Base-by-base conservation (phyloP, 1,140 invertebrate species). In the Vanessa tameamea region DNA sequence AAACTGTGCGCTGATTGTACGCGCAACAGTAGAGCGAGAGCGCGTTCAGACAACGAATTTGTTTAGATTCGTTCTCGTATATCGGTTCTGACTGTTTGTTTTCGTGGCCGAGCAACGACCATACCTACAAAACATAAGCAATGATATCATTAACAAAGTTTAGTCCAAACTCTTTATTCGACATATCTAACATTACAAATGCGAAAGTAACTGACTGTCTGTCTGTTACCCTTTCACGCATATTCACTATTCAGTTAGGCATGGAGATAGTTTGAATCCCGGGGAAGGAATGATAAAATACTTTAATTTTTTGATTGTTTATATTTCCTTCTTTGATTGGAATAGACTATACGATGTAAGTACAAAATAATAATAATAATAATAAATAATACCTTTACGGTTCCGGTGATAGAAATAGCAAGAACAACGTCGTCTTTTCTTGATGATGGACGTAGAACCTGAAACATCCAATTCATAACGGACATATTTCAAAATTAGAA, bases 41-140 rank as follows among this genome's bases (percentile, higher is more conserved):
- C 6, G 99, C 98, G 94, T 99, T 99, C 11, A 98, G 90, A 86
- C 98, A 98, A 14, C 97, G 95, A 50, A 99, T 99, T 87, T 98
- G 97, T 92, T 99, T 99, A 47, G 98, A 99, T 89, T 99, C 99
- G 91, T 99, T 98, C 92, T 99, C 99, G 87, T 97, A 98, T 47
- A 99, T 95, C 1, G 97, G 96, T 83, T 98, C 96, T 12, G 95
- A 95, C 80, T 96, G 96, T 82, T 97, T 97, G 80, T 96, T 96
- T 88, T 99, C 98, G 74, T 96, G 95, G 7, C 97, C 97, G 48
- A 96, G 94, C 3, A 99, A 93, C 0, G 98, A 99, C 99, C 99
- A 99, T 0, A 99, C 97, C 90, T 92, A 75, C 15, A 81, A 81
- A 80, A 80, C 79, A 57, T 55, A 4, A n/a, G 53, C 3, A 23